phyloP scores from a whole-genome alignment of 2,797 vertebrate species.

The Microcaecilia unicolor region DNA sequence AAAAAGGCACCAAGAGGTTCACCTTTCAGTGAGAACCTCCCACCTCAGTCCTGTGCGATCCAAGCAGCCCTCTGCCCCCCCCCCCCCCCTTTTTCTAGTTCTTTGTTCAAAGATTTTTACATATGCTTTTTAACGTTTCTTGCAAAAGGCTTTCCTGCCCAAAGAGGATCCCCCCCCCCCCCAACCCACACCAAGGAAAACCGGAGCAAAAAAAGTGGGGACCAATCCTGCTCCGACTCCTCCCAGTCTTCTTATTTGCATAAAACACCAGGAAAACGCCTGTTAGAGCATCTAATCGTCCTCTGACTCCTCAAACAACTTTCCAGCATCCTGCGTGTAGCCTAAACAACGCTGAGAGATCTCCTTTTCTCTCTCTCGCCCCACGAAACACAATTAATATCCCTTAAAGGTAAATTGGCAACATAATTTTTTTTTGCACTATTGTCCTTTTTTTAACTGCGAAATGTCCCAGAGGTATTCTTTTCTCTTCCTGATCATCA shows the following conservation, averaged over 20 bases:
- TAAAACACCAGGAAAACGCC: slow-evolving; percentile 46
- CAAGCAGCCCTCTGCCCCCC: too few relatives aligned
- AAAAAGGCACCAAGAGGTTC: too few relatives aligned
- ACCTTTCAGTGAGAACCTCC: too few relatives aligned
- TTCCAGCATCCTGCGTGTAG: slow-evolving; percentile 31
- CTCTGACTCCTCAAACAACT: too few relatives aligned
- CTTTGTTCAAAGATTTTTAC: slow-evolving; percentile 18
- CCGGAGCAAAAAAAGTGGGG: slow-evolving; percentile 29
- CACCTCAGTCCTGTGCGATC: too few relatives aligned
- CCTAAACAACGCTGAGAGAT: slow-evolving; percentile 11
- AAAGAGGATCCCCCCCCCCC: slow-evolving; percentile 27
- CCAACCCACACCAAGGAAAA: too few relatives aligned
- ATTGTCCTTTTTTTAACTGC: not conserved
- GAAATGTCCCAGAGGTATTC: slow-evolving; percentile 42
- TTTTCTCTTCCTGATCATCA: slow-evolving; percentile 44
- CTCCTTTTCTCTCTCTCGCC: not conserved
- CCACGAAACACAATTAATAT: not conserved
- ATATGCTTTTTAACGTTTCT: slow-evolving; percentile 15
- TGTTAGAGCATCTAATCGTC: slow-evolving; percentile 28
- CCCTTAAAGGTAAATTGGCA: not conserved
- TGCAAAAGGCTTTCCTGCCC: slow-evolving; percentile 28
- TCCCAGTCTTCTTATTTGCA: slow-evolving; percentile 56
- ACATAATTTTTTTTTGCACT: not conserved
- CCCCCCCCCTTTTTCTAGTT: not conserved
- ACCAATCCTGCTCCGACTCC: slow-evolving; percentile 57